Evolutionary conservation across 1,140 invertebrate genomes (phyloP), one percentile per base, ranked within the genome.

Genomic region (Colletes gigas): DNA sequence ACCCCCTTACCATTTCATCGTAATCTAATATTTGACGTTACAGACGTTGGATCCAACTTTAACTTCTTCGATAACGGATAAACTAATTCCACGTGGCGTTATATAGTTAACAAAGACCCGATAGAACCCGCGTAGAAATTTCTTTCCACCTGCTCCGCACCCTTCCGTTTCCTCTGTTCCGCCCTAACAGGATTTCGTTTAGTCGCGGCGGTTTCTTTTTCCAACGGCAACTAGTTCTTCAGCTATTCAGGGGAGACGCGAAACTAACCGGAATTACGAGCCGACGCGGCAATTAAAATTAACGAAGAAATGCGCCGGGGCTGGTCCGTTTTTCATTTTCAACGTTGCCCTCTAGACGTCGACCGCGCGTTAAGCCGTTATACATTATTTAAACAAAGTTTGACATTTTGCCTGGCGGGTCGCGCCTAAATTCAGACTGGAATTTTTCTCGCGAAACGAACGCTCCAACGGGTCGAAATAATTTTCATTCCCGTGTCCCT

Each of bases 211-310:
- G 63, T 66, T 52, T 52, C 41, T 39, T 67, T 55, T 65, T 4
- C 17, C 50, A 1, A 14, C 9, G 4, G 12, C 60, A 30, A 50
- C 14, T 73, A 73, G 70, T 79, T 79, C 60, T 57, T 79, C 19
- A 65, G 19, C 30, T 62, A 57, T 79, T 73, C 77, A 50, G 17
- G 15, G 21, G 57, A 14, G 14, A 47, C 50, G 52, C 63, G 44
- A 67, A 80, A 78, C 76, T 78, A 68, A 75, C 21, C 73, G 41
- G 66, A 79, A 73, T 65, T 57, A 50, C 60, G 70, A 55, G 60
- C 30, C 41, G 63, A 5, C 57, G 54, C 44, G 68, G 83, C 74
- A 84, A 84, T 84, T 84, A 82, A 84, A 84, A 82, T 84, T 84
- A 84, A 84, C 83, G 83, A 84, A 84, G 79, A 60, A 84, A 78